Evolutionary conservation across 53 echinoderm and acorn worm genomes (phyloP).

Genomic region (Patiria pectinifera): DNA sequence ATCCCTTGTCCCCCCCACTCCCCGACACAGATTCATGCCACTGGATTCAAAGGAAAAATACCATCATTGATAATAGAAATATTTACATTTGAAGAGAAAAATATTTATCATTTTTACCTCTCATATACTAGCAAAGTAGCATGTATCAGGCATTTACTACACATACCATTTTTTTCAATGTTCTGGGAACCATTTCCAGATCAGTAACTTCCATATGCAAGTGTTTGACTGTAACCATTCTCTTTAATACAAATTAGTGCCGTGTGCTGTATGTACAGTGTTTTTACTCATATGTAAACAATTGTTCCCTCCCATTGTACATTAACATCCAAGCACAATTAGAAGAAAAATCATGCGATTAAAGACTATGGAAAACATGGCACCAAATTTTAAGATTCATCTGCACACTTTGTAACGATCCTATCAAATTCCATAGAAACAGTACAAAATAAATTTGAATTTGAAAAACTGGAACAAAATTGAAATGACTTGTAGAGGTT

Average conservation of each 20-base stretch:
- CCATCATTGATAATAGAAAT: too few species aligned
- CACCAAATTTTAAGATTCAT: too few species aligned
- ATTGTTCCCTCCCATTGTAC: neutral
- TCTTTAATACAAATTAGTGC: neutral
- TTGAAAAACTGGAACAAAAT: too few species aligned
- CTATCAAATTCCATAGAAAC: neutral
- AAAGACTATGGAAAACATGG: too few species aligned
- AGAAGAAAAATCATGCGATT: neutral
- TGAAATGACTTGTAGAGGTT: neutral
- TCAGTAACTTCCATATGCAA: neutral
- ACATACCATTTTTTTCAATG: neutral
- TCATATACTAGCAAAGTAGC: neutral
- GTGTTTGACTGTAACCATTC: neutral
- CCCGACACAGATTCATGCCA: too few species aligned
- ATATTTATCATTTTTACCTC: too few species aligned
- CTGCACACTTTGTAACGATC: too few species aligned
- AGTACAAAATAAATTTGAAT: too few species aligned
- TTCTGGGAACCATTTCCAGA: neutral
- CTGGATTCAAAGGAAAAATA: too few species aligned
- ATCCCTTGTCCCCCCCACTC: too few species aligned
- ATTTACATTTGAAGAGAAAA: too few species aligned
- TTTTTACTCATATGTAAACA: neutral
- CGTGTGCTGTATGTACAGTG: neutral
- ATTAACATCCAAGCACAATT: neutral
- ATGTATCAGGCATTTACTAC: neutral